Conservation (phyloP, 2,113 vertebrate species). For the Solea senegalensis region DNA sequence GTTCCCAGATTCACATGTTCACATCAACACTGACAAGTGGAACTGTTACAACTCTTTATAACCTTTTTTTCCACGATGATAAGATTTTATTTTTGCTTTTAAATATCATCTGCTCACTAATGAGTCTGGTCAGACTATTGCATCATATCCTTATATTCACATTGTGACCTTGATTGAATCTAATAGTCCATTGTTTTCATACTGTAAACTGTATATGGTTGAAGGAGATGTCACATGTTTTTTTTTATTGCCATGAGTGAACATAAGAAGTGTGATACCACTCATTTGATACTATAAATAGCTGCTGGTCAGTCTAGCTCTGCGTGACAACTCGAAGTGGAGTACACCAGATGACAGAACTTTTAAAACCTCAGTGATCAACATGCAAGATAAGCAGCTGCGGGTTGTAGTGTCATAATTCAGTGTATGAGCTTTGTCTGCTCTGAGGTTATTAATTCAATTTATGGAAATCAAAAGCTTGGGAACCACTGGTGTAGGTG, state of each 20-base stretch:
- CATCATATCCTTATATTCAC: conserved; percentile 15
- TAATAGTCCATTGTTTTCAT: conserved; percentile 1
- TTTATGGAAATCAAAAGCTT: no score
- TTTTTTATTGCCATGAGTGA: background rate
- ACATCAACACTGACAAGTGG: background rate
- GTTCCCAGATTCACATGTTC: background rate
- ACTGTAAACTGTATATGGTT: background rate
- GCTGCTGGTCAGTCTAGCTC: background rate
- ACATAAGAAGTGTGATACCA: background rate
- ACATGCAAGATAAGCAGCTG: background rate
- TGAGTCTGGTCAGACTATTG: background rate
- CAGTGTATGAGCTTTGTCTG: no score
- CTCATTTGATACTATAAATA: background rate
- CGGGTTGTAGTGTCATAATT: no score
- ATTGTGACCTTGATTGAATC: conserved; percentile 1
- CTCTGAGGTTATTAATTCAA: no score
- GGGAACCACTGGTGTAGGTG: no score
- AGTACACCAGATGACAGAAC: no score
- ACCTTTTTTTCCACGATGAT: background rate
- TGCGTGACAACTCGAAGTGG: no score
- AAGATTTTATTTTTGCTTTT: background rate
- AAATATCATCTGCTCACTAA: background rate
- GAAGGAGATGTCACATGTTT: background rate
- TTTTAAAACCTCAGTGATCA: background rate
- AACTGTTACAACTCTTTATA: conserved; percentile 8